These are phyloP conservation scores for Pseudanteris insignis DNA, from an alignment of 2,888 invertebrate genomes.

Conservation along the genomic window DNA sequence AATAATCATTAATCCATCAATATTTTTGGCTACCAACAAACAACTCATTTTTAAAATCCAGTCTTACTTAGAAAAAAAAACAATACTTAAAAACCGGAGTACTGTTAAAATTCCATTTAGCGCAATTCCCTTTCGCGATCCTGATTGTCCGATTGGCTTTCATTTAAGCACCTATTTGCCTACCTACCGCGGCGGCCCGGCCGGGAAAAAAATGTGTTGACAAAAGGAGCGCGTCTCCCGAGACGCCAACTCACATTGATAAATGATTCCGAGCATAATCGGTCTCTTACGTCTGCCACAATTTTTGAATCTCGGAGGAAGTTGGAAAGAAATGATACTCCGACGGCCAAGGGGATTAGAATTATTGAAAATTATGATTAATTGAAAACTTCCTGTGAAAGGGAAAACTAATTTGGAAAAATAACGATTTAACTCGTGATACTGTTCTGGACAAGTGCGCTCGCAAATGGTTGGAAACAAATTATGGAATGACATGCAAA, in stretches of 20 bases:
- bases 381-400: too few relatives aligned
- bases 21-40: neutral
- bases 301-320: constrained; percentile 34
- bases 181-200: constrained; percentile 59
- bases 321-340: constrained; percentile 25
- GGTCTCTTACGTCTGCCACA: constrained; percentile 29
- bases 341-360: constrained; percentile 18
- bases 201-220: constrained; percentile 56
- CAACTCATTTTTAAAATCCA: constrained; percentile 14
- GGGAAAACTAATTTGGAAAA: too few relatives aligned
- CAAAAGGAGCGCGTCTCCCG: constrained; percentile 57
- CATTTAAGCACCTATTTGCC: constrained; percentile 47
- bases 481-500: too few relatives aligned
- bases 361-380: constrained; percentile 26
- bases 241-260: constrained; percentile 60
- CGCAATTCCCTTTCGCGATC: constrained; percentile 18
- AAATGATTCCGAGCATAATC: constrained; percentile 55
- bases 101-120: constrained; percentile 6
- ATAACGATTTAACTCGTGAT: too few relatives aligned
- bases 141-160: constrained; percentile 23
- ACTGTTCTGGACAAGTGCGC: too few relatives aligned
- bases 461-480: too few relatives aligned
- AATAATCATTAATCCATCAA: too few relatives aligned
- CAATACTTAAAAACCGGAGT: neutral
- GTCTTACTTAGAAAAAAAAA: neutral